Base-by-base conservation (phyloP, 2,888 invertebrate species). In the Melanostoma scalare region DNA sequence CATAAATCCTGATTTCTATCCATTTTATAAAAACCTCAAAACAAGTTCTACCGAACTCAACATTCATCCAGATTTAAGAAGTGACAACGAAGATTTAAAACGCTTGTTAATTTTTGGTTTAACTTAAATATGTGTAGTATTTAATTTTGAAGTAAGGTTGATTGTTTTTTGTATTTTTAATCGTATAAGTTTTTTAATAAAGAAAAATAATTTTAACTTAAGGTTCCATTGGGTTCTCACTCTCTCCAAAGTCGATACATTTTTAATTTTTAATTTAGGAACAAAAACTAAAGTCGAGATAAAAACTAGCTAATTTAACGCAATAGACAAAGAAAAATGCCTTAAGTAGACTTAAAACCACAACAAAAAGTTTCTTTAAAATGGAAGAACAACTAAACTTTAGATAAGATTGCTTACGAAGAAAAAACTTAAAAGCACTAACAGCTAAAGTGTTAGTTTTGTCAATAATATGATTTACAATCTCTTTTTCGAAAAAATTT, bases 311-410 rank as follows among this genome's bases (percentile, higher is more conserved):
- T 36, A 55, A 55, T 36, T 55, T 35, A 55, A 35, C 36, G 6
- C 9, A 35, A 55, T 55, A 36, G 36, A 55, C 36, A 55, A 55
- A 35, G 36, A 35, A 55, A 55, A 55, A 55, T 35, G 33, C 1
- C 53, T 55, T 35, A 55, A 55, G 36, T 55, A 35, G 10, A 55
- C 53, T 55, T 55, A 35, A 55, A n/a, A 36, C 53, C 53, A 55
- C 4, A 36, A 35, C 3, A 36, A 55, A 55, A n/a, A 10, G 2
- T 35, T 55, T 36, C 10, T 38, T 38, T 6, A 38, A 38, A 38
- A 38, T 38, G 38, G 8, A 38, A 38, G 2, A 38, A 38, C 38
- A 38, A 2, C 36, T 55, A 36, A 55, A 36, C 35, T 36, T 3
- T 2, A 52, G 31, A 52, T 31, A 6, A 2, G 31, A 9, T 31